Conservation (phyloP, 2,888 invertebrate species). For the Amphipyra tragopoginis region DNA sequence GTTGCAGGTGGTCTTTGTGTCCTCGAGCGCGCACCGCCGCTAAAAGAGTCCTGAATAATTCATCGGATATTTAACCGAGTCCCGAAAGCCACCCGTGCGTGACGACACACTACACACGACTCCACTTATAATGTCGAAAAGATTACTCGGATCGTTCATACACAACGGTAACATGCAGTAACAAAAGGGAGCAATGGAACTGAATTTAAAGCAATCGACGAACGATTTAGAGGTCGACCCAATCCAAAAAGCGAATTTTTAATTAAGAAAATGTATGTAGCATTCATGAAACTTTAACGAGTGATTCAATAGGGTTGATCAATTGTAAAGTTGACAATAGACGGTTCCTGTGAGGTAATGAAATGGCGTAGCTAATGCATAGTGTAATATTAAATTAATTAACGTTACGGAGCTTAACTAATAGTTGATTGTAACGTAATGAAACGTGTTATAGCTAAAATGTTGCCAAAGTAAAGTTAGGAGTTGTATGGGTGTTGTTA, state of each 20-base stretch:
- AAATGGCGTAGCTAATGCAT: slow-evolving; percentile 51
- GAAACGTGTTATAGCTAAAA: slow-evolving; percentile 45
- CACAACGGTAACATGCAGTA: slow-evolving; percentile 47
- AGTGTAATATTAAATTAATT: slow-evolving; percentile 54
- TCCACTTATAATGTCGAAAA: slow-evolving; percentile 67
- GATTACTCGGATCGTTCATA: slow-evolving; percentile 62
- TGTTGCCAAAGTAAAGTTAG: slow-evolving; percentile 62
- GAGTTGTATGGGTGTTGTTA: slow-evolving; percentile 43
- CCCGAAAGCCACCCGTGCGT: slow-evolving; percentile 71
- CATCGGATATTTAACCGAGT: slow-evolving; percentile 84
- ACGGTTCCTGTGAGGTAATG: slow-evolving; percentile 45
- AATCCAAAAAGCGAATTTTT: slow-evolving; percentile 35
- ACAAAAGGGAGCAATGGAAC: slow-evolving; percentile 46
- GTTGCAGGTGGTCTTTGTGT: slow-evolving; percentile 83
- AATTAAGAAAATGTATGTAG: slow-evolving; percentile 54
- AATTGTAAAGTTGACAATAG: slow-evolving; percentile 61
- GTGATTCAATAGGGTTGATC: slow-evolving; percentile 53
- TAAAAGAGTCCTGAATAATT: slow-evolving; percentile 87
- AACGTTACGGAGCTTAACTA: slow-evolving; percentile 46
- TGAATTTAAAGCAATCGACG: slow-evolving; percentile 28
- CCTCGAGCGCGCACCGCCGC: slow-evolving; percentile 74
- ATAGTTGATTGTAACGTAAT: slow-evolving; percentile 43
- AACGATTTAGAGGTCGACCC: slow-evolving; percentile 19
- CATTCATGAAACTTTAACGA: slow-evolving; percentile 31
- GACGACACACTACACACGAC: slow-evolving; percentile 66